A percentile compares a stretch with the other conserved stretches of the same genome.
phyloP scores from a whole-genome alignment of 2,797 vertebrate genomes.

The Chiloscyllium punctatum region DNA sequence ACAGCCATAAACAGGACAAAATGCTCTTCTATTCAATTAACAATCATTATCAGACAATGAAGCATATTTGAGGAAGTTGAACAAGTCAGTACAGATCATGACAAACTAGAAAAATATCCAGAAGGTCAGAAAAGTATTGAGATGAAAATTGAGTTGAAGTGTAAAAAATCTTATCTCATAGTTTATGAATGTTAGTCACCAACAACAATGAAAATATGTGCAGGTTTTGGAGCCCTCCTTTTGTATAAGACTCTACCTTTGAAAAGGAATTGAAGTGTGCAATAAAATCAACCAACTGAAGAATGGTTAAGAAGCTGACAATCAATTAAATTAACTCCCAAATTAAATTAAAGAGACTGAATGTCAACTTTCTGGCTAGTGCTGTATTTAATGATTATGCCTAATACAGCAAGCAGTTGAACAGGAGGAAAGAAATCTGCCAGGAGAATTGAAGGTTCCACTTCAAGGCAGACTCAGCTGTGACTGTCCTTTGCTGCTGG shows the following conservation, averaged over 20 bases:
- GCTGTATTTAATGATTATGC: neutral
- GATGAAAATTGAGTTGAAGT: neutral
- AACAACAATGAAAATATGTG: neutral
- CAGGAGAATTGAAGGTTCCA: neutral
- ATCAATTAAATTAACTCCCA: too few species aligned
- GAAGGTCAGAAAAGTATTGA: too few species aligned
- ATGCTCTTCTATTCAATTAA: neutral
- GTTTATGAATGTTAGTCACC: neutral
- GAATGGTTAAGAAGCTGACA: neutral
- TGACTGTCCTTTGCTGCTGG: neutral
- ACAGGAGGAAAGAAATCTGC: neutral
- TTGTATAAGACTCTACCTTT: neutral
- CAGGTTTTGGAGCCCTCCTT: neutral
- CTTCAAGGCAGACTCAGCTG: neutral
- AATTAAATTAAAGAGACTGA: neutral
- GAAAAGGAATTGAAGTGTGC: neutral
- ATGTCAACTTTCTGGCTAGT: neutral
- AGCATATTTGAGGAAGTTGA: neutral
- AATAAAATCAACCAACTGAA: neutral
- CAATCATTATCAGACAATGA: neutral
- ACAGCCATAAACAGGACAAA: neutral
- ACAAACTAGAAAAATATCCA: neutral
- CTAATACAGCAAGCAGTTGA: neutral
- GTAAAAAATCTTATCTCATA: neutral
- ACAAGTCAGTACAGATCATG: neutral